Evolutionary conservation across 2,797 vertebrate species (phyloP).

Genomic region (Xerus rutilus): DNA sequence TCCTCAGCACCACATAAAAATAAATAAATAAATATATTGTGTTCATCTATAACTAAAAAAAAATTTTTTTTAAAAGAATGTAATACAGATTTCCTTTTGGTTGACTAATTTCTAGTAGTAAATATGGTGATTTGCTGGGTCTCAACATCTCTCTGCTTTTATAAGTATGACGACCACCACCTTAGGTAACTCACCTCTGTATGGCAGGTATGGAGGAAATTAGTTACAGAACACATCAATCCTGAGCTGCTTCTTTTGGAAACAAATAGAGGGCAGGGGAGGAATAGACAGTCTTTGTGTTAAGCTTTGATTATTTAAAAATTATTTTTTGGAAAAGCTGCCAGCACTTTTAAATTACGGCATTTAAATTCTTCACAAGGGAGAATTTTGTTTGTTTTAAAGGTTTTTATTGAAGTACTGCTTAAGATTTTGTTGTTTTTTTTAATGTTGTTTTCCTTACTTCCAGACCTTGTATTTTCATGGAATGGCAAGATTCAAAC

Average conservation of each 20-base stretch:
- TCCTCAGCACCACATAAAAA: too few species aligned
- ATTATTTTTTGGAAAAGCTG: constrained; percentile 25
- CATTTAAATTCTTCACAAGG: not conserved
- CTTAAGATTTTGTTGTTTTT: constrained; percentile 29
- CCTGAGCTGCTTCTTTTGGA: constrained; percentile 38
- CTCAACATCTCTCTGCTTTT: not conserved
- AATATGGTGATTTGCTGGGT: constrained; percentile 44
- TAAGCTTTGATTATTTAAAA: constrained; percentile 61
- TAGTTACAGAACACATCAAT: constrained; percentile 27
- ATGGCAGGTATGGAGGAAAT: not conserved
- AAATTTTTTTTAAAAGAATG: too few species aligned
- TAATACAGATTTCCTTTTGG: not conserved
- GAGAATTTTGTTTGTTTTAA: constrained; percentile 33
- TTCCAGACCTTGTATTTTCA: constrained; percentile 24
- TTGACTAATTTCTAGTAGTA: constrained; percentile 44
- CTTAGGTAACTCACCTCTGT: constrained; percentile 40
- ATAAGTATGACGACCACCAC: not conserved
- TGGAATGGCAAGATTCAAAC: not conserved
- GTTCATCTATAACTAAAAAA: too few species aligned
- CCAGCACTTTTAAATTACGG: constrained; percentile 19
- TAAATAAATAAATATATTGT: too few species aligned
- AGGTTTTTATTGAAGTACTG: constrained; percentile 10
- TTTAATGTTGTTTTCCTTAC: not conserved
- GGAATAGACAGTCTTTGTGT: constrained; percentile 41
- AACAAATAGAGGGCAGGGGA: constrained; percentile 43